Evolutionary conservation across 2,888 invertebrate species (phyloP).

Genomic region (Notodonta dromedarius): DNA sequence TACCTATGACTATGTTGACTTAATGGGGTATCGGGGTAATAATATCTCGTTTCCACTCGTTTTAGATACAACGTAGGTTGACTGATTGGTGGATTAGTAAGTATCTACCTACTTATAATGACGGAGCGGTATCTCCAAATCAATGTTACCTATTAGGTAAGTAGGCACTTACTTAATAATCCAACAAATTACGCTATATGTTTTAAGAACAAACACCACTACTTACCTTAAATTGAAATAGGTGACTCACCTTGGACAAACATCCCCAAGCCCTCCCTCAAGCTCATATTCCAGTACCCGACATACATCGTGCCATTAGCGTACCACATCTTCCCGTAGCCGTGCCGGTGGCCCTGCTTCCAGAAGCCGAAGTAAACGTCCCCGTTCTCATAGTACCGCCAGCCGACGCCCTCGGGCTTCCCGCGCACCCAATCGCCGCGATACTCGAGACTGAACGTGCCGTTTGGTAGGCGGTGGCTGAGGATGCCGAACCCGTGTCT

Average conservation of each 20-base stretch:
- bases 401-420: conserved; percentile 83
- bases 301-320: conserved; percentile 83
- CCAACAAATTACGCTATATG: too few species aligned
- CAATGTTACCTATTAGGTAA: too few species aligned
- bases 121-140: too few species aligned
- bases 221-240: neutral
- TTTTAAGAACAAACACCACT: too few species aligned
- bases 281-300: conserved; percentile 83
- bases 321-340: conserved; percentile 87
- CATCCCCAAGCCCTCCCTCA: conserved; percentile 81
- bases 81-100: too few species aligned
- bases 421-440: conserved; percentile 85
- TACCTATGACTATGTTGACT: too few species aligned
- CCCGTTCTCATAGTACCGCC: conserved; percentile 82
- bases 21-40: too few species aligned
- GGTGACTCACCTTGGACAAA: conserved; percentile 73
- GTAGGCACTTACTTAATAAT: too few species aligned
- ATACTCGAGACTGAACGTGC: conserved; percentile 77
- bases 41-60: too few species aligned
- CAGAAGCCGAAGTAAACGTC: conserved; percentile 86
- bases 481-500: conserved; percentile 85
- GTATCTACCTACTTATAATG: too few species aligned
- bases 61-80: too few species aligned
- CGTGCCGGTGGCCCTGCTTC: conserved; percentile 76
- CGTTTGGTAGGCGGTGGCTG: conserved; percentile 64